phyloP scores from a whole-genome alignment of 2,113 vertebrate genomes.

The Chiloscyllium plagiosum region DNA sequence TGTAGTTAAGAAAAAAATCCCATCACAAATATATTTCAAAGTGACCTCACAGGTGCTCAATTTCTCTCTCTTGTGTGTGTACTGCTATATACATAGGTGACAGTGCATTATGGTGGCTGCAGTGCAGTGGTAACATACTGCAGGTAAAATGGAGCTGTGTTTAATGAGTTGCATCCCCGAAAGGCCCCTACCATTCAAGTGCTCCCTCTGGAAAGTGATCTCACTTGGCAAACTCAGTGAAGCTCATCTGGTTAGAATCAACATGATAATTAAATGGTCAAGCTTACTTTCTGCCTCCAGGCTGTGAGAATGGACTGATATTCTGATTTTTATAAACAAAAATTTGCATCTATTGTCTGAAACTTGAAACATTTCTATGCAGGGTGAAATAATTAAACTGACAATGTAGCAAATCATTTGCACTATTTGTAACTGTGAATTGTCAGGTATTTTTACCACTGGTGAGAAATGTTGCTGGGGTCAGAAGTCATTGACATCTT shows the following conservation, averaged over 20 bases:
- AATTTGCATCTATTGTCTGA: no score
- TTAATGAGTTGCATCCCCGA: not conserved
- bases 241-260: not conserved
- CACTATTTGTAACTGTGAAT: not conserved
- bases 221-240: not conserved
- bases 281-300: not conserved
- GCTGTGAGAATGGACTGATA: not conserved
- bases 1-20: not conserved
- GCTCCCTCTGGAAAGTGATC: not conserved
- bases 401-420: not conserved
- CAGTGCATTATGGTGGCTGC: not conserved
- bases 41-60: not conserved
- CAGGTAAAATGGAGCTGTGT: not conserved
- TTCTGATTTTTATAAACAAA: not conserved
- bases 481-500: not conserved
- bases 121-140: not conserved
- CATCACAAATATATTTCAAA: not conserved
- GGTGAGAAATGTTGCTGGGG: no score
- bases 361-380: no score
- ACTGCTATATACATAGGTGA: not conserved
- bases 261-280: not conserved
- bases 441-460: not conserved
- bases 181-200: not conserved
- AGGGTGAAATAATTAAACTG: not conserved
- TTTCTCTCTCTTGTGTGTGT: not conserved